A percentile compares a stretch with the other conserved stretches of the same genome.
Conservation (phyloP, 2,888 invertebrate genomes). For the Netelia virgata region DNA sequence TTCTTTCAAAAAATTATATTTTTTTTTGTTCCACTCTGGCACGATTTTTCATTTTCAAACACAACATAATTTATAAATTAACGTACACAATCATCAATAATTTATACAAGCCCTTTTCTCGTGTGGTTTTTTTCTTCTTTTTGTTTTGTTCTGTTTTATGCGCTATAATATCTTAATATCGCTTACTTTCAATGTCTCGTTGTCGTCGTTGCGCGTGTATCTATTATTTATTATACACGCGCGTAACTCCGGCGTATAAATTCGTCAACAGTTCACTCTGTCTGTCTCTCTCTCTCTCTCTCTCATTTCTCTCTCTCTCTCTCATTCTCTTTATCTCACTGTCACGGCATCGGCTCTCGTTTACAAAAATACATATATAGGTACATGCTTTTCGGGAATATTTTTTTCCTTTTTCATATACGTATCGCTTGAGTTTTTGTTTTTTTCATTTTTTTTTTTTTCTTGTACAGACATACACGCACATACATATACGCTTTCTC, state of each 20-base stretch:
- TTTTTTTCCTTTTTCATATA: slow-evolving; percentile 47
- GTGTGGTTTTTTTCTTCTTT: slow-evolving; percentile 11
- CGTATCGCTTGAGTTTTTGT: slow-evolving; percentile 49
- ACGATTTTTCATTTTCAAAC: slow-evolving; percentile 80
- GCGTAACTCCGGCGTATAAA: slow-evolving; percentile 43
- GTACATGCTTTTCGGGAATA: slow-evolving; percentile 62
- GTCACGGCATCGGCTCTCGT: slow-evolving; percentile 55
- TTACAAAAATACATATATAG: slow-evolving; percentile 68
- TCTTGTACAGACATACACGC: neutral
- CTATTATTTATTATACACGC: slow-evolving; percentile 15
- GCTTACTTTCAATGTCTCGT: slow-evolving; percentile 51
- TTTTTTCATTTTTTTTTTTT: slow-evolving; percentile 12
- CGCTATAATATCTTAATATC: slow-evolving; percentile 63
- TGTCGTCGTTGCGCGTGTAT: slow-evolving; percentile 43
- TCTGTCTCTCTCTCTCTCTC: slow-evolving; percentile 29
- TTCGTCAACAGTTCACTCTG: slow-evolving; percentile 47
- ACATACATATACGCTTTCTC: neutral
- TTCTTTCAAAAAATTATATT: slow-evolving; percentile 84
- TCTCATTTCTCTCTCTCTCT: slow-evolving; percentile 13
- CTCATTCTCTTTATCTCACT: slow-evolving; percentile 37
- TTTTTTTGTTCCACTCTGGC: slow-evolving; percentile 83
- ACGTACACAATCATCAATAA: slow-evolving; percentile 83
- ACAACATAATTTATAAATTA: slow-evolving; percentile 85
- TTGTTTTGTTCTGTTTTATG: slow-evolving; percentile 47
- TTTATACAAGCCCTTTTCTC: slow-evolving; percentile 75